Percentiles rank a stretch among this genome's conserved stretches.
Conservation (phyloP, 1,140 invertebrate species). For the Carposina sasakii region DNA sequence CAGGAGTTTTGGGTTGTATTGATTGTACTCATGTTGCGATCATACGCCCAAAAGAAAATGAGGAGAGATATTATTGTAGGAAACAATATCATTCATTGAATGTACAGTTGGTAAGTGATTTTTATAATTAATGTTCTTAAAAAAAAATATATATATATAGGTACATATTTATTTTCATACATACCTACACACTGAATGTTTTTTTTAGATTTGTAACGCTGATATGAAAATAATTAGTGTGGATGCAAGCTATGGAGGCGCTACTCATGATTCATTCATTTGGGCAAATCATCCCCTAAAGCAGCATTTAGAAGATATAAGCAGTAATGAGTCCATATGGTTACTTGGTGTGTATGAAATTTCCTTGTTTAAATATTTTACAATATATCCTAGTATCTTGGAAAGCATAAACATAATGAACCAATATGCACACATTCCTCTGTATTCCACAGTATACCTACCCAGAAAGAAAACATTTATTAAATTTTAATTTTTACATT, state of each 20-base stretch:
- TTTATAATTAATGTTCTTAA: no score
- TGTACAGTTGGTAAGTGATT: slow-evolving; percentile 20
- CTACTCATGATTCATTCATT: slow-evolving; percentile 17
- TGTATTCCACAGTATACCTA: not conserved
- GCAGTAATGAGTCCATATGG: slow-evolving; percentile 10
- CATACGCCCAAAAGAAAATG: slow-evolving; percentile 2
- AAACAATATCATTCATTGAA: slow-evolving; percentile 18
- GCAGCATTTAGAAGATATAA: slow-evolving; percentile 9
- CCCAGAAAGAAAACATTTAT: not conserved
- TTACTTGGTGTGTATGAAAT: slow-evolving; percentile 11
- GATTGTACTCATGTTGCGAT: slow-evolving; percentile 22
- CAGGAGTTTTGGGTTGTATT: slow-evolving; percentile 21
- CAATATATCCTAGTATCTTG: not conserved
- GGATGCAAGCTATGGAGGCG: slow-evolving; percentile 20
- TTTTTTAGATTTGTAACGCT: slow-evolving; percentile 22
- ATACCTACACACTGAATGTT: no score
- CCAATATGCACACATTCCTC: not conserved
- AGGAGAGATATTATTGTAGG: slow-evolving; percentile 10
- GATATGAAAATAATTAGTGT: slow-evolving; percentile 20
- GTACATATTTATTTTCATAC: slow-evolving; percentile 1
- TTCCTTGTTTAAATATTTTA: not conserved
- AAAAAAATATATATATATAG: not conserved
- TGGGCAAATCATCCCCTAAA: slow-evolving; percentile 16
- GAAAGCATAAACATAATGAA: not conserved
- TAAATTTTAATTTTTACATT: not conserved